These are phyloP conservation scores for Parapsyche elsis DNA, from an alignment of 1,140 invertebrate species.

Conservation along the genomic window DNA sequence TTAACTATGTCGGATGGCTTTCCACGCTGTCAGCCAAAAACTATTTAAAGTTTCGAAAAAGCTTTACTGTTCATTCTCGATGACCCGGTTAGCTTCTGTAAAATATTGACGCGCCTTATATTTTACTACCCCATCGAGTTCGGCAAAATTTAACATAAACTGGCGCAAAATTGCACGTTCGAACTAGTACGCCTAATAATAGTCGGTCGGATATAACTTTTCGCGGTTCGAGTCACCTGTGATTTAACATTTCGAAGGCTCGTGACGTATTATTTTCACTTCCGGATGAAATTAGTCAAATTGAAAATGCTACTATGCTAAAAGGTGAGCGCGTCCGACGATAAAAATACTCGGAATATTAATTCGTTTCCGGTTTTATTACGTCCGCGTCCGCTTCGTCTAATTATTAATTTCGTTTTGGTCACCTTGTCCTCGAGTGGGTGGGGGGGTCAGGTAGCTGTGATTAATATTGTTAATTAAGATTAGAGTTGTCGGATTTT, in stretches of 20 bases:
- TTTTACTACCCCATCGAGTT: too few species aligned
- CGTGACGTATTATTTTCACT: too few species aligned
- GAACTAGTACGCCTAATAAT: too few species aligned
- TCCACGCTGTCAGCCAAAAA: neutral
- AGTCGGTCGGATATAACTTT: too few species aligned
- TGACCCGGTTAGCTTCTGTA: neutral
- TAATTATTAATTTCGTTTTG: slow-evolving; percentile 30
- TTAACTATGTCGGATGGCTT: neutral
- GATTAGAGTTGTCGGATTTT: slow-evolving; percentile 46
- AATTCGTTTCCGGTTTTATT: slow-evolving; percentile 35
- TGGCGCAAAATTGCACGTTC: too few species aligned
- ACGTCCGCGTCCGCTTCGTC: neutral
- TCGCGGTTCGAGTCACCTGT: too few species aligned
- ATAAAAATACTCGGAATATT: neutral
- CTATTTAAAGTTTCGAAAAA: slow-evolving; percentile 12
- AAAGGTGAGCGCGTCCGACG: neutral
- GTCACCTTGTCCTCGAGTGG: neutral
- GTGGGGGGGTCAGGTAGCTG: neutral
- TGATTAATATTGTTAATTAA: slow-evolving; percentile 50
- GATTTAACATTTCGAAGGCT: too few species aligned
- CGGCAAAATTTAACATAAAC: too few species aligned
- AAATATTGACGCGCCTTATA: too few species aligned
- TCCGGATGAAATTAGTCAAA: slow-evolving; percentile 17
- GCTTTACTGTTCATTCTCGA: neutral
- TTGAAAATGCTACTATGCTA: slow-evolving; percentile 10